A percentile compares a stretch with the other conserved stretches of the same genome.
Evolutionary conservation across 2,888 invertebrate species (phyloP).

Genomic region (Pheosia tremula): DNA sequence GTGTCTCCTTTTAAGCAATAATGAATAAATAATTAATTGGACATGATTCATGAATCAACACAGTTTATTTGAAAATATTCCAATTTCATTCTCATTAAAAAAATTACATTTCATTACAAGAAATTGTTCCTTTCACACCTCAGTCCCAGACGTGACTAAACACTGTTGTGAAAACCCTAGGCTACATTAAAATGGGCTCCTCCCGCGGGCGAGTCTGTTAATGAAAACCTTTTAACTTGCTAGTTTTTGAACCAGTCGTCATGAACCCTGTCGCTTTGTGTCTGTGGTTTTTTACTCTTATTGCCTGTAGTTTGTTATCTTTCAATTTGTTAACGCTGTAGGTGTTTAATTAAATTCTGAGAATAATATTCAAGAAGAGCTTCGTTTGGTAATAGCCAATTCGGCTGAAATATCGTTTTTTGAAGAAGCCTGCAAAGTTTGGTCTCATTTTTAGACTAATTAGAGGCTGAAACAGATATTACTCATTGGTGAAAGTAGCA

Average conservation of each 20-base stretch:
- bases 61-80: no score
- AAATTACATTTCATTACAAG: no score
- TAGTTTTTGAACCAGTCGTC: slow-evolving; percentile 12
- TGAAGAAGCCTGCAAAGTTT: no score
- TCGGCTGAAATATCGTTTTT: no score
- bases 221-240: slow-evolving; percentile 27
- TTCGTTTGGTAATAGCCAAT: neutral
- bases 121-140: neutral
- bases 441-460: no score
- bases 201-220: slow-evolving; percentile 9
- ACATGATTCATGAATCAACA: no score
- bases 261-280: neutral
- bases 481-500: no score
- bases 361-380: neutral
- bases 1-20: no score
- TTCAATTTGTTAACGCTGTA: neutral
- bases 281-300: neutral
- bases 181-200: slow-evolving; percentile 21
- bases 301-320: neutral
- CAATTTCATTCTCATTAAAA: no score
- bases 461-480: no score
- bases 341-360: neutral
- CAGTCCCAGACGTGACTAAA: neutral
- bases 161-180: slow-evolving; percentile 19
- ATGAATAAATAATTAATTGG: no score